phyloP scores from a whole-genome alignment of 37 sponge, comb jelly and placozoan species.

The Oopsacas minuta region DNA sequence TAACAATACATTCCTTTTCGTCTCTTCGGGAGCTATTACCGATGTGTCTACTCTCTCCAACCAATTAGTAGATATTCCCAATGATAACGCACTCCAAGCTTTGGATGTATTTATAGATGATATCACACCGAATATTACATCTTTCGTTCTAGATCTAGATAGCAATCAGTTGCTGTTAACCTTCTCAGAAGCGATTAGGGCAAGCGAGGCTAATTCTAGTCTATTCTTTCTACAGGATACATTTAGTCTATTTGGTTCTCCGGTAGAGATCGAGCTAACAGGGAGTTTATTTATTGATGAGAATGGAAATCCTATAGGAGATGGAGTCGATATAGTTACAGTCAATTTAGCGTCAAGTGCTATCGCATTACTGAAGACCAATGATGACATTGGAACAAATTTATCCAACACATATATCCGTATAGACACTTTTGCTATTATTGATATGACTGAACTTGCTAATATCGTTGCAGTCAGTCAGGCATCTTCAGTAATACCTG shows the following conservation, averaged over 20 bases:
- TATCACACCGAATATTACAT: slow-evolving; percentile 32
- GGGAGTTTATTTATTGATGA: background rate
- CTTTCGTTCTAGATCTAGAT: slow-evolving; percentile 52
- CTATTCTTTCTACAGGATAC: slow-evolving; percentile 27
- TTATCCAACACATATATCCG: slow-evolving; percentile 45
- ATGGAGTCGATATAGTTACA: background rate
- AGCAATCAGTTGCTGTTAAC: slow-evolving; percentile 38
- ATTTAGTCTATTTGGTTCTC: background rate
- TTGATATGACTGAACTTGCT: slow-evolving; percentile 32
- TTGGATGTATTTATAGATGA: slow-evolving; percentile 31
- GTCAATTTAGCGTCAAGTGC: background rate
- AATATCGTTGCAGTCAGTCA: background rate
- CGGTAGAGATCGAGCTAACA: background rate
- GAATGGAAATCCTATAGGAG: slow-evolving; percentile 1
- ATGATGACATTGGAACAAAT: slow-evolving; percentile 29
- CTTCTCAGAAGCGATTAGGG: slow-evolving; percentile 66
- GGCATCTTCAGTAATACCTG: slow-evolving; percentile 26
- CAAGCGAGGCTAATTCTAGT: slow-evolving; percentile 28
- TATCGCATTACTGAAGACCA: background rate
- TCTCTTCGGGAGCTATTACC: slow-evolving; percentile 26
- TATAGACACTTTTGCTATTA: slow-evolving; percentile 30
- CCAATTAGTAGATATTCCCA: slow-evolving; percentile 28
- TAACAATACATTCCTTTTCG: slow-evolving; percentile 50
- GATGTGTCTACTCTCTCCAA: slow-evolving; percentile 54
- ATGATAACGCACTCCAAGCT: slow-evolving; percentile 42